Base-by-base conservation (phyloP, 2,797 vertebrate genomes). In the Melanotaenia trifasciata region DNA sequence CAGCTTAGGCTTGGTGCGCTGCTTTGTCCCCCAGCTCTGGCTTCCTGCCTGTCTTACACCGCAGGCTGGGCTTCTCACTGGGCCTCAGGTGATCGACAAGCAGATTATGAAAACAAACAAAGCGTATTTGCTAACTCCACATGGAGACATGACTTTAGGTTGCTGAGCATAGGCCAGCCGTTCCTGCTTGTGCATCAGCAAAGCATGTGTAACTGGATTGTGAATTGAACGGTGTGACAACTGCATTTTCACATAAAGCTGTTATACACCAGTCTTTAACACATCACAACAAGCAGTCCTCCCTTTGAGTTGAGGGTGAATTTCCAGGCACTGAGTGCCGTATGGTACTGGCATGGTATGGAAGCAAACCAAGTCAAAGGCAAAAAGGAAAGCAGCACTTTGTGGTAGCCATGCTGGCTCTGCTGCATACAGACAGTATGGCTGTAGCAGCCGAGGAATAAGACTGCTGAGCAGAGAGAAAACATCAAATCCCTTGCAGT, bases 91-190 rank as follows among this genome's bases (percentile, higher is more conserved):
- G 93, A 94, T 92, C 75, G 79, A 88, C 85, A 91, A 83, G 88
- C 84, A 88, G 90, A 94, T 93, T 93, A 92, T 85, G 75, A 87
- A 92, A 93, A 92, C 93, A 93, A 94, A 94, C 90, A 94, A 84
- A 84, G 80, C 65, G 1, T 86, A 86, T 93, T 93, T 94, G 91
- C 90, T 88, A 79, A 87, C 83, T 72, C 85, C 79, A 78, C 86
- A 82, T 74, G 74, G 78, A 85, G 82, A 83, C 76, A 74, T 60
- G 73, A 80, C 70, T 83, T 57, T 26, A 47, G 68, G 70, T 88
- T 79, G 82, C 72, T 4, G 62, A 86, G 80, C 56, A 45, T 43
- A 36, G 68, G 67, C 62, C 51, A 24, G 63, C 62, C n/a, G 20
- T 83, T 78, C 58, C 74, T 38, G 45, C 62, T 4, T 58, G 72